These are phyloP conservation scores for Nematolebias whitei DNA, from an alignment of 2,113 vertebrate genomes.

Conservation along the genomic window DNA sequence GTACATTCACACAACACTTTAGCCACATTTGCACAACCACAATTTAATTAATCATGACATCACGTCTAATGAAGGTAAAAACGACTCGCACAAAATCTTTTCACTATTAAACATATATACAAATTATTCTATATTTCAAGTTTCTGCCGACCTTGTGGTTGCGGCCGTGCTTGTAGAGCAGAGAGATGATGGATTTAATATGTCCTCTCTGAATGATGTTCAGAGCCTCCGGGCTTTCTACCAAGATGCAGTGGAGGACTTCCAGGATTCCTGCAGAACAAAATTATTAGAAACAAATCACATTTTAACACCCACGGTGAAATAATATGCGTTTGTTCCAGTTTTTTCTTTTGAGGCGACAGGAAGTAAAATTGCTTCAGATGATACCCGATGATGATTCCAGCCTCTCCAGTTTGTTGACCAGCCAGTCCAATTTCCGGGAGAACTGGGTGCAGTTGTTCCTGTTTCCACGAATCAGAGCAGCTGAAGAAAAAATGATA, in stretches of 20 bases:
- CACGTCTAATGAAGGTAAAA: no score
- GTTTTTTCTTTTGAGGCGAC: not conserved
- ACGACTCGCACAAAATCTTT: no score
- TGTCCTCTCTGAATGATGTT: conserved; percentile 92
- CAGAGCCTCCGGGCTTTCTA: conserved; percentile 96
- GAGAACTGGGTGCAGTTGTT: conserved; percentile 97
- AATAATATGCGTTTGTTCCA: not conserved
- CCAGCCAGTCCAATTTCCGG: conserved; percentile 92
- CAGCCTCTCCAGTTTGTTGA: conserved; percentile 95
- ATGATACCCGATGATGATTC: conserved; percentile 94
- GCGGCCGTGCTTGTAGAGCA: conserved; percentile 94
- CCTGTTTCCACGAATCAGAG: conserved; percentile 94
- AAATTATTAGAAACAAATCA: not conserved
- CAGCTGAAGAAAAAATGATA: conserved; percentile 76
- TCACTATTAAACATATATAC: not conserved
- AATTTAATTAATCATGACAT: no score
- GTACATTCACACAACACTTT: no score
- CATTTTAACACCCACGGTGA: not conserved
- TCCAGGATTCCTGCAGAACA: conserved; percentile 88
- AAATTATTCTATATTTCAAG: no score
- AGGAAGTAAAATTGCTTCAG: not conserved
- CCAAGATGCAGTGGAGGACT: conserved; percentile 93
- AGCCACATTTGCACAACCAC: no score
- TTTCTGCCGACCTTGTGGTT: conserved; percentile 89
- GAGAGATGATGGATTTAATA: conserved; percentile 94